A percentile compares a stretch with the other conserved stretches of the same genome.
phyloP scores from a whole-genome alignment of 2,888 invertebrate species.

The Athalia circularis region DNA sequence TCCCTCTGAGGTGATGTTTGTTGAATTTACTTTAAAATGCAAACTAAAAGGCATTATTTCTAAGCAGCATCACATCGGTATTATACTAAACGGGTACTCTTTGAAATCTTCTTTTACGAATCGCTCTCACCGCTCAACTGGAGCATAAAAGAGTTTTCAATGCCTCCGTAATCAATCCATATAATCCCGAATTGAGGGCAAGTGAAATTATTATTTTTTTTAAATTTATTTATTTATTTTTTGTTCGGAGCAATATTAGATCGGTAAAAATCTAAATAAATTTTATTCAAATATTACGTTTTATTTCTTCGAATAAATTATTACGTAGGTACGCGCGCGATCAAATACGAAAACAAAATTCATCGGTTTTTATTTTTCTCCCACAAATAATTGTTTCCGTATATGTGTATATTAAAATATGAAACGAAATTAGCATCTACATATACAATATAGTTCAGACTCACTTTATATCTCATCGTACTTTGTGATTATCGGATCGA shows the following conservation, averaged over 20 bases:
- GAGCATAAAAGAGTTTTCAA: constrained; percentile 35
- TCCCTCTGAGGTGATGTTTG: too few species aligned
- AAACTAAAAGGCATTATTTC: background rate
- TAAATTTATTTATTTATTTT: background rate
- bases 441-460: background rate
- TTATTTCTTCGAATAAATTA: too few species aligned
- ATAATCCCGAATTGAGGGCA: constrained; percentile 26
- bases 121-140: constrained; percentile 38
- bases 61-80: background rate
- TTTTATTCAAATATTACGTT: too few species aligned
- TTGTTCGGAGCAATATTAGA: too few species aligned
- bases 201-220: background rate
- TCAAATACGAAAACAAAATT: too few species aligned
- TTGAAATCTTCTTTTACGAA: constrained; percentile 22
- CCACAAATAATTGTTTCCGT: too few species aligned
- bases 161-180: constrained; percentile 31
- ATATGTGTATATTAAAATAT: background rate
- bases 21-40: too few species aligned
- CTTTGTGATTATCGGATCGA: background rate
- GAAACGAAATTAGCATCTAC: too few species aligned
- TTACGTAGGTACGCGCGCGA: too few species aligned
- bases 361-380: too few species aligned
- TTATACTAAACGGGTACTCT: background rate
- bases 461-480: constrained; percentile 43
- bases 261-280: too few species aligned